A percentile compares a stretch with the other conserved stretches of the same genome.
Conservation (phyloP, 2,113 vertebrate genomes). For the Gymnobelideus leadbeateri region DNA sequence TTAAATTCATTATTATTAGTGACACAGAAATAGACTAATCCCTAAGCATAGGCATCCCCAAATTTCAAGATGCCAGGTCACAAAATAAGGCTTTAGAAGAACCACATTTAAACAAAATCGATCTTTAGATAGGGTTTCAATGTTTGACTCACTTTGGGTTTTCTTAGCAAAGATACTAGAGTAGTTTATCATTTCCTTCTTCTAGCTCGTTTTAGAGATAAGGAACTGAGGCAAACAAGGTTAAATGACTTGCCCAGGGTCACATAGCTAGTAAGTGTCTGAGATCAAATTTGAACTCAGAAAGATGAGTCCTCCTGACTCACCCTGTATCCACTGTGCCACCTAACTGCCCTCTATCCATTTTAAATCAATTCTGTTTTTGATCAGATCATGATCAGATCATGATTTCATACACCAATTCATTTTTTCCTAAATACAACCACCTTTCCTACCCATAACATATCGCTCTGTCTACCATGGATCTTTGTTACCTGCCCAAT, state of each 20-base stretch:
- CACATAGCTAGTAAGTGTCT: too few species aligned
- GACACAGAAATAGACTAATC: constrained; percentile 22
- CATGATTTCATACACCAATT: not conserved
- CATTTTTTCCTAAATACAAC: not conserved
- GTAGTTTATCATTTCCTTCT: not conserved
- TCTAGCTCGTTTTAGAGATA: not conserved
- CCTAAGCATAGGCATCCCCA: constrained; percentile 8
- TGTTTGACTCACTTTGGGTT: not conserved
- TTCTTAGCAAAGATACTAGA: not conserved
- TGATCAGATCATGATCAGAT: too few species aligned
- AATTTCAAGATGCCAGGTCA: constrained; percentile 11
- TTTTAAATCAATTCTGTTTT: too few species aligned
- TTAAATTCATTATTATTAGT: constrained; percentile 31
- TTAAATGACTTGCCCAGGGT: too few species aligned
- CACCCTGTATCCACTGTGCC: too few species aligned
- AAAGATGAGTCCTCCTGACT: too few species aligned
- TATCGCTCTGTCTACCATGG: not conserved
- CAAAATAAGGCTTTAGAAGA: constrained; percentile 7
- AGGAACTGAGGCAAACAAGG: not conserved
- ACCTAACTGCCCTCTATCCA: too few species aligned
- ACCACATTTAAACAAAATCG: constrained; percentile 43
- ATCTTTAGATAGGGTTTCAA: not conserved
- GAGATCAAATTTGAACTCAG: too few species aligned
- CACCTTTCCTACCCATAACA: constrained; percentile 20
- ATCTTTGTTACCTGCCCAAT: not conserved